A percentile compares a stretch with the other conserved stretches of the same genome.
phyloP scores from a whole-genome alignment of 2,797 vertebrate genomes.

The Spinus pinus region DNA sequence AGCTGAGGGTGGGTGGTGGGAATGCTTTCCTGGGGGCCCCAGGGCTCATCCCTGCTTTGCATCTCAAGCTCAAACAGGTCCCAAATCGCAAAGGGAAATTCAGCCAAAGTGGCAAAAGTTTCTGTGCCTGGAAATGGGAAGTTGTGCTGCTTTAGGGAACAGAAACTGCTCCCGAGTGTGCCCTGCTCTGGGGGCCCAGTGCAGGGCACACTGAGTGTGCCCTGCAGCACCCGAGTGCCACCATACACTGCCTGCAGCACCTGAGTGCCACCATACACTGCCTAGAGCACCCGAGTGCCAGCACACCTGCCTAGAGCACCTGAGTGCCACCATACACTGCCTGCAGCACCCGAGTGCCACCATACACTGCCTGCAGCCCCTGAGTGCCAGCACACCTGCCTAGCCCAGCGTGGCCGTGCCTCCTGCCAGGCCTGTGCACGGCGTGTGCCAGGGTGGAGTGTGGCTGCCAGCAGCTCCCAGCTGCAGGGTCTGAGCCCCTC shows the following conservation, averaged over 20 bases:
- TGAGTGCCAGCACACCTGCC: background rate
- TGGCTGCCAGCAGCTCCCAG: background rate
- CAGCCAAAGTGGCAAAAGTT: background rate
- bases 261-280: background rate
- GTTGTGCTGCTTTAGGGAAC: background rate
- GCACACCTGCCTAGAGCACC: too few relatives aligned
- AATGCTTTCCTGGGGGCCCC: background rate
- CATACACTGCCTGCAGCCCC: too few relatives aligned
- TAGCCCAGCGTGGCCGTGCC: accelerated
- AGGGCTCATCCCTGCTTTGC: background rate
- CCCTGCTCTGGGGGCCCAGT: background rate
- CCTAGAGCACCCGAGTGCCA: background rate
- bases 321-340: background rate
- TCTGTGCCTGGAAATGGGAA: background rate
- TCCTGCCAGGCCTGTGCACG: accelerated
- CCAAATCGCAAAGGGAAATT: background rate
- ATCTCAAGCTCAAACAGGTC: background rate
- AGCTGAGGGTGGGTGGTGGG: background rate
- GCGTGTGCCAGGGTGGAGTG: accelerated
- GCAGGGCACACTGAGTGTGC: too few relatives aligned
- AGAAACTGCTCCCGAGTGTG: accelerated
- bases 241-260: too few relatives aligned
- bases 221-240: background rate
- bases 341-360: background rate
- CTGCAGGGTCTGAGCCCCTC: background rate